Conservation (phyloP, 2,113 vertebrate genomes). For the Pungitius pungitius region DNA sequence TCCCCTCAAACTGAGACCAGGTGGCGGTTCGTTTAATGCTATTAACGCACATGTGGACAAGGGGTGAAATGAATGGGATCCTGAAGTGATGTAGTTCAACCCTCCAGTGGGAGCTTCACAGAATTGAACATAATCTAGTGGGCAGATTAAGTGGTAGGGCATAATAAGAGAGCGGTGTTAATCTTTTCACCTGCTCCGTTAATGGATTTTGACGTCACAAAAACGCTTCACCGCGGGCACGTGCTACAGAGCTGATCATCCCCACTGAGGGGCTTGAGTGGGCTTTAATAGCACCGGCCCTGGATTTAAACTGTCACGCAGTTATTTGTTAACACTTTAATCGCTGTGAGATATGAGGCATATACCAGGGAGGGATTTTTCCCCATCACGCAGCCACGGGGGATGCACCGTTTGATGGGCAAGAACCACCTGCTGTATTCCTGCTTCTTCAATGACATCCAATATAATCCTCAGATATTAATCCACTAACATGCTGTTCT, state of each 20-base stretch:
- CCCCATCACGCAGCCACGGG: constrained; percentile 38
- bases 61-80: constrained; percentile 54
- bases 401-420: constrained; percentile 29
- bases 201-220: constrained; percentile 67
- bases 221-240: constrained; percentile 28
- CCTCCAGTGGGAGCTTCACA: constrained; percentile 52
- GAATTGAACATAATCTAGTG: constrained; percentile 57
- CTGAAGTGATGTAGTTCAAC: constrained; percentile 48
- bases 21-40: constrained; percentile 28
- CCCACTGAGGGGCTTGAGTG: constrained; percentile 33
- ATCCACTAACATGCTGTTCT: constrained; percentile 50
- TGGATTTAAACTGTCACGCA: constrained; percentile 18
- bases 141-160: constrained; percentile 58
- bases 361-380: constrained; percentile 47
- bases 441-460: constrained; percentile 64
- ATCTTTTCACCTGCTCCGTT: constrained; percentile 62
- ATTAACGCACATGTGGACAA: constrained; percentile 15
- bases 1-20: neutral
- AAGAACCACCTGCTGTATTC: constrained; percentile 46
- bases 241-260: constrained; percentile 41
- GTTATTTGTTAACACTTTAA: constrained; percentile 55
- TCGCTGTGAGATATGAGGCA: constrained; percentile 43
- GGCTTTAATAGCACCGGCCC: constrained; percentile 32
- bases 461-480: constrained; percentile 69
- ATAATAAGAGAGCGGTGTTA: constrained; percentile 51